These are phyloP conservation scores for Molossus molossus DNA, from an alignment of 2,797 vertebrate species.

Conservation along the genomic window DNA sequence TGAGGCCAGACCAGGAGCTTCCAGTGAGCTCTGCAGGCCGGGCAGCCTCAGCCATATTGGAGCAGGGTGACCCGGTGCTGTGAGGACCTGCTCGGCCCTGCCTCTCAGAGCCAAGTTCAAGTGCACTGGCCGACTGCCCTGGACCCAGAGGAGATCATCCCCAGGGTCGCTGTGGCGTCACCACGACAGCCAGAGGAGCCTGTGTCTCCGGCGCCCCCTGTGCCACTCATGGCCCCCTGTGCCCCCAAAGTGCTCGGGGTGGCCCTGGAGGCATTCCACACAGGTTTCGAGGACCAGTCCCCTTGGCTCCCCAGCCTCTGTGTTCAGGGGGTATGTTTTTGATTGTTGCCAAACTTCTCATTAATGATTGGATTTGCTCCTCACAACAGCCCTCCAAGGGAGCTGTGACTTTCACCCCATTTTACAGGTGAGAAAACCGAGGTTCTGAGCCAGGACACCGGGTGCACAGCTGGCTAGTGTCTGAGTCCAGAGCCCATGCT, in stretches of 20 bases:
- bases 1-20: background rate
- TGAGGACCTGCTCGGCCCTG: background rate
- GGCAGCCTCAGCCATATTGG: background rate
- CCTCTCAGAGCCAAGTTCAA: background rate
- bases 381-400: rapidly evolving
- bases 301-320: background rate
- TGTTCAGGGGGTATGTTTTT: rapidly evolving
- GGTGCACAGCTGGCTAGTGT: background rate
- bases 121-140: background rate
- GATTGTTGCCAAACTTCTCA: background rate
- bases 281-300: background rate
- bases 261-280: background rate
- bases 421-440: constrained; percentile 33
- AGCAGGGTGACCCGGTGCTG: background rate
- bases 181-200: background rate
- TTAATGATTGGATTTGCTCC: background rate
- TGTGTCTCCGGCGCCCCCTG: background rate
- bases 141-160: background rate
- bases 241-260: background rate
- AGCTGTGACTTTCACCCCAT: background rate
- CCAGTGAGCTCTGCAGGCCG: background rate
- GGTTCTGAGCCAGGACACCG: background rate
- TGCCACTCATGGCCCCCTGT: rapidly evolving
- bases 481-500: background rate
- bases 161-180: background rate